Percentiles rank a stretch among this genome's conserved stretches.
phyloP scores from a whole-genome alignment of 2,113 vertebrate species.

The Speoplatyrhinus poulsoni region DNA sequence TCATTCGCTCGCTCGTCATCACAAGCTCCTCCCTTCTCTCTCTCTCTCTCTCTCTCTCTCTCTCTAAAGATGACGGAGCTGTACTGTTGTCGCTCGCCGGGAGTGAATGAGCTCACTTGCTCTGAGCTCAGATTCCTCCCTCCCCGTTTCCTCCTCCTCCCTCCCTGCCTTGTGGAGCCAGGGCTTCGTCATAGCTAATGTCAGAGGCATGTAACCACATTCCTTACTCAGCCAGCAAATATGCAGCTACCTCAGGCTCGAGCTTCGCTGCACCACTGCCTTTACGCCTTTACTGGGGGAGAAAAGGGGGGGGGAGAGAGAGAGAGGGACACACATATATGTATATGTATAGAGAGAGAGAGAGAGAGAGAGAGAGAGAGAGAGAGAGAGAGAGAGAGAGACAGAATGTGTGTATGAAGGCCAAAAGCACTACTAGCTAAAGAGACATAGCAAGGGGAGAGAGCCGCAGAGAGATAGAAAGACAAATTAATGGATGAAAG shows the following conservation, averaged over 20 bases:
- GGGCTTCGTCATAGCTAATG: constrained; percentile 83
- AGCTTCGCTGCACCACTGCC: constrained; percentile 62
- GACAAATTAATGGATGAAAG: constrained; percentile 21
- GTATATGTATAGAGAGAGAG: too few species aligned
- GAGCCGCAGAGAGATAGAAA: neutral
- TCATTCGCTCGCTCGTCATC: constrained; percentile 62
- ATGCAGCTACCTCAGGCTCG: constrained; percentile 78
- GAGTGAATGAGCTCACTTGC: constrained; percentile 81
- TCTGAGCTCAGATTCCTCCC: constrained; percentile 61
- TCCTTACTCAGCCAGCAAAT: constrained; percentile 92
- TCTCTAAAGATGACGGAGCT: constrained; percentile 66
- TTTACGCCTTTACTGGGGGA: constrained; percentile 38
- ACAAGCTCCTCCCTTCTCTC: constrained; percentile 61
- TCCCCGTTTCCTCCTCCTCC: constrained; percentile 37
- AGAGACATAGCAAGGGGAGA: constrained; percentile 1
- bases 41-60: constrained; percentile 45
- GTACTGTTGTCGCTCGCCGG: constrained; percentile 58
- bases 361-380: too few species aligned
- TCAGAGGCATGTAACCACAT: constrained; percentile 86
- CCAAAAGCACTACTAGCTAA: neutral
- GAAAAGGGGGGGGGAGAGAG: constrained; percentile 2
- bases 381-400: too few species aligned
- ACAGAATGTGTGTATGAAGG: too few species aligned
- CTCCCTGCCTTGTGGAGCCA: constrained; percentile 71
- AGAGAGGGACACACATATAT: constrained; percentile 2